Evolutionary conservation across 2,888 invertebrate genomes (phyloP), one percentile per base, ranked within the genome.

Genomic region (Tenthredo distinguenda): DNA sequence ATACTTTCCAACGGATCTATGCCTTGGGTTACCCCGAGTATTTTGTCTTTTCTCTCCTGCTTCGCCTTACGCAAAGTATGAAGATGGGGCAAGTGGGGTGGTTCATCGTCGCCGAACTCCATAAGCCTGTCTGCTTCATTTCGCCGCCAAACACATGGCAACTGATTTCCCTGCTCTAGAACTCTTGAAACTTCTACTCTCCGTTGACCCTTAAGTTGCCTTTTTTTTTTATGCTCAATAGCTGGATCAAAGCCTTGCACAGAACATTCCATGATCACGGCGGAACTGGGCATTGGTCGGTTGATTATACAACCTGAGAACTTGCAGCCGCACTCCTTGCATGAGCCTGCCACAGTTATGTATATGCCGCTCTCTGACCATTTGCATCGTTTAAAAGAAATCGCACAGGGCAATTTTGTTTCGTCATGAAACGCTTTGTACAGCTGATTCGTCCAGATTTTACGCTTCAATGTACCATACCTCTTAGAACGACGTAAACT

Each of bases 251-350:
- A 81, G 15, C 62, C 21, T n/a, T 10, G 15, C 0, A 81, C 62
- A 10, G 62, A 62, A 81, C 81, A 81, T 65, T 81, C 62, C 62
- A 81, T 81, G 10, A 10, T 62, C 3, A 81, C 81, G 1, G 9
- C 34, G 2, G 40, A 58, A 1, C 40, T 10, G 0, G 62, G n/a
- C 4, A 40, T 26, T 9, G 62, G 81, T 62, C 43, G 62, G 40
- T 81, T 81, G 37, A 43, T 21, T 40, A 81, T 26, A 43, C 40
- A 62, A 40, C 81, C 81, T n/a, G 58, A 37, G 40, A 81, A 81
- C 34, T 7, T 58, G n/a, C 62, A 81, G n/a, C 21, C 40, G 37
- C 79, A 81, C 58, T 81, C 79, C 18, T 50, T 21, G 58, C 79
- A 81, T 37, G 79, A 58, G 10, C 79, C 79, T 40, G 55, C 12